phyloP scores from a whole-genome alignment of 2,113 vertebrate genomes.

The Pterocles gutturalis region DNA sequence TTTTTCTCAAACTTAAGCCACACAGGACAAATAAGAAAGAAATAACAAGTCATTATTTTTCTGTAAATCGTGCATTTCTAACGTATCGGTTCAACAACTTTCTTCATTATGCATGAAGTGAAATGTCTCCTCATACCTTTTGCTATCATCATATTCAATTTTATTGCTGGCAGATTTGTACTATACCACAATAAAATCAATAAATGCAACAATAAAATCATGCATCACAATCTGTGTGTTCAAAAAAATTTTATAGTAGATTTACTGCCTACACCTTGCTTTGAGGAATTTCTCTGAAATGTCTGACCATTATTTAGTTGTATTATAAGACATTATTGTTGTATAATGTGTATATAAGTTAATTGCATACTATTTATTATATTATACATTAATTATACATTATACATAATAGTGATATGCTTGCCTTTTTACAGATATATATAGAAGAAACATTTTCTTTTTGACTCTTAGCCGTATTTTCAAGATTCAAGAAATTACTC shows the following conservation, averaged over 20 bases:
- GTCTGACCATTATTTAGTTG: not conserved
- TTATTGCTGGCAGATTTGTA: not conserved
- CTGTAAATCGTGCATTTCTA: not conserved
- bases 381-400: not conserved
- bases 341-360: too few species aligned
- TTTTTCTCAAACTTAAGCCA: not conserved
- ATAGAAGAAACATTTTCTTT: not conserved
- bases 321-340: not conserved
- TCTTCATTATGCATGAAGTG: not conserved
- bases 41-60: not conserved
- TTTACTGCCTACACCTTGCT: not conserved
- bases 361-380: not conserved
- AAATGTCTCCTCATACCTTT: not conserved
- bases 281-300: not conserved
- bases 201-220: conserved; percentile 44
- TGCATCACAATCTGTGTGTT: not conserved
- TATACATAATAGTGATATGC: not conserved
- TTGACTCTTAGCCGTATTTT: not conserved
- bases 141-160: not conserved
- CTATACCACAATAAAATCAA: conserved; percentile 28
- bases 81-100: not conserved
- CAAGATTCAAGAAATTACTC: not conserved
- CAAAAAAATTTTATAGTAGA: not conserved
- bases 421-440: not conserved
- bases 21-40: not conserved